Percentiles rank a stretch among this genome's conserved stretches.
Evolutionary conservation across 1,140 invertebrate species (phyloP).

Genomic region (Drosophila baimaii): DNA sequence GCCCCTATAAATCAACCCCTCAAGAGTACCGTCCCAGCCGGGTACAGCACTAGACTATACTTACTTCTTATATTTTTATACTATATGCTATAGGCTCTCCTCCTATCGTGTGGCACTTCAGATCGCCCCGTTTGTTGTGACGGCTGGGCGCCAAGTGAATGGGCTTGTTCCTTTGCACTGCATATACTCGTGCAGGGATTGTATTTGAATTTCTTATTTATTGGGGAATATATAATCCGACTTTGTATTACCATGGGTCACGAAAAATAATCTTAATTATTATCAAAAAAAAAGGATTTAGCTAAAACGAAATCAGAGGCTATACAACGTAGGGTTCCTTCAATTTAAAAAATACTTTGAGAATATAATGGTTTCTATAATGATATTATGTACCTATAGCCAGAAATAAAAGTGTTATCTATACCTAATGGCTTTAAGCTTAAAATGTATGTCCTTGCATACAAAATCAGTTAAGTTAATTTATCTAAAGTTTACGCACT

Average conservation of each 20-base stretch:
- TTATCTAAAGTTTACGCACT: too few relatives aligned
- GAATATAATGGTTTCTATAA: too few relatives aligned
- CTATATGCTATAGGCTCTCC: slow-evolving; percentile 11
- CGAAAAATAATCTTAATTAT: background rate
- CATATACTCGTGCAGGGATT: slow-evolving; percentile 9
- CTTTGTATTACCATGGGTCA: slow-evolving; percentile 1
- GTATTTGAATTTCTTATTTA: slow-evolving; percentile 24
- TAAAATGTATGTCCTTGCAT: too few relatives aligned
- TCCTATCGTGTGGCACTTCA: slow-evolving; percentile 47
- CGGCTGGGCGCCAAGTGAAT: slow-evolving; percentile 34
- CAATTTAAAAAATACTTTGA: too few relatives aligned
- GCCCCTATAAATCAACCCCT: slow-evolving; percentile 50
- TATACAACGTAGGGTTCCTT: too few relatives aligned
- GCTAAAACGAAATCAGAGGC: background rate
- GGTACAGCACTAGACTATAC: slow-evolving; percentile 23
- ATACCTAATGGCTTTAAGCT: too few relatives aligned
- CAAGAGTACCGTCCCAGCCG: slow-evolving; percentile 24
- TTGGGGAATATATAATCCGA: background rate
- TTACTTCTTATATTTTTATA: slow-evolving; percentile 23
- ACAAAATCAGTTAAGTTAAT: too few relatives aligned
- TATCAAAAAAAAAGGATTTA: background rate
- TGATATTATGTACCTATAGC: too few relatives aligned
- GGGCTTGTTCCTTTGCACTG: slow-evolving; percentile 16
- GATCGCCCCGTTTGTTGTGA: slow-evolving; percentile 43
- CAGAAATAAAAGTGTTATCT: too few relatives aligned